Evolutionary conservation across 2,113 vertebrate genomes (phyloP).

Genomic region (Pituophis catenifer): DNA sequence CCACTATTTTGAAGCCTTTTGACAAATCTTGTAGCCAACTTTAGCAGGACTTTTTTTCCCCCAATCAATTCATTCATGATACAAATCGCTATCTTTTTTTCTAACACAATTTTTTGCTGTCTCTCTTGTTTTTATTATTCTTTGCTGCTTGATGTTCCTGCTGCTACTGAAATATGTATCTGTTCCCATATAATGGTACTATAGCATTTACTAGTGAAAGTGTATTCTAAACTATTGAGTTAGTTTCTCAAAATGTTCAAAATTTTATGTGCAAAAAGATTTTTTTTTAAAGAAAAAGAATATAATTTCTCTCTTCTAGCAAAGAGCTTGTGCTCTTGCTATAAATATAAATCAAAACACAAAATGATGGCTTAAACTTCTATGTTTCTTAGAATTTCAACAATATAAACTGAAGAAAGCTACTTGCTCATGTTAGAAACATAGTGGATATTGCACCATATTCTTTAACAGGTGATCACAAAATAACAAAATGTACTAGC

Average conservation of each 20-base stretch:
- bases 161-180: neutral
- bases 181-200: neutral
- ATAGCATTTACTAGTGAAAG: neutral
- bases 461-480: neutral
- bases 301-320: neutral
- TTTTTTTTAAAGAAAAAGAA: neutral
- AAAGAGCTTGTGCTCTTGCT: neutral
- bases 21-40: neutral
- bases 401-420: neutral
- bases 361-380: neutral
- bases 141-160: neutral
- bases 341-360: neutral
- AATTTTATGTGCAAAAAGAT: neutral
- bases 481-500: neutral
- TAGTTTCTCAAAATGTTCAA: neutral
- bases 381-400: neutral
- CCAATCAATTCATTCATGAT: neutral
- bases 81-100: neutral
- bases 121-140: neutral
- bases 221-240: neutral
- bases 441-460: neutral
- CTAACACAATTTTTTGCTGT: neutral
- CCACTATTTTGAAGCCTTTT: neutral
- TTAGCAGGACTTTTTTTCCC: neutral
- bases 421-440: neutral